A percentile compares a stretch with the other conserved stretches of the same genome.
These are phyloP conservation scores for Strongylocentrotus purpuratus DNA, from an alignment of 35 echinoderm and acorn worm species.

Conservation along the genomic window DNA sequence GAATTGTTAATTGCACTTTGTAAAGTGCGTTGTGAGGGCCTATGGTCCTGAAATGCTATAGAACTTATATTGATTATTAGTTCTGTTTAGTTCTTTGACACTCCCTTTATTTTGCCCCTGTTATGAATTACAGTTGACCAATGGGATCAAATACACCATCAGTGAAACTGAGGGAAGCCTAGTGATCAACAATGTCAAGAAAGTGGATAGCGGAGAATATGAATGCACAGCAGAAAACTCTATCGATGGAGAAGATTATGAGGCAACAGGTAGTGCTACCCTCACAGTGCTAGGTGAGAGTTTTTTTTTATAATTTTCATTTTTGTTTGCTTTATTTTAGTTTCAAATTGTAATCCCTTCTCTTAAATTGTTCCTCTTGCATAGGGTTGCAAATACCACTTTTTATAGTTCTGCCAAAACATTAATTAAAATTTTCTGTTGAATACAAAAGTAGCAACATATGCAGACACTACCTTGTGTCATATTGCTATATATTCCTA, in stretches of 20 bases:
- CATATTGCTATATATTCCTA: too few species aligned
- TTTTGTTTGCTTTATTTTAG: too few species aligned
- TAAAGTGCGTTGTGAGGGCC: too few species aligned
- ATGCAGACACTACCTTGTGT: too few species aligned
- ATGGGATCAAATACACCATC: constrained; percentile 48
- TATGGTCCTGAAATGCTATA: too few species aligned
- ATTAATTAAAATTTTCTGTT: background rate
- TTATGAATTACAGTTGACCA: background rate
- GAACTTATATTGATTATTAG: too few species aligned
- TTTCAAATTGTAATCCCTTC: too few species aligned
- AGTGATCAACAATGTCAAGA: background rate
- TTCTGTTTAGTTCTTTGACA: too few species aligned
- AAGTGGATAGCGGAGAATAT: constrained; percentile 51
- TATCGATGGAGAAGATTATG: background rate
- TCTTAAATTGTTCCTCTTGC: too few species aligned
- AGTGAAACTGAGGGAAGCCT: background rate
- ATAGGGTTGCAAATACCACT: too few species aligned
- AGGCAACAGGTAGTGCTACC: background rate
- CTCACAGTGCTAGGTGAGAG: constrained; percentile 43
- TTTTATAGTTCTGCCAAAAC: too few species aligned
- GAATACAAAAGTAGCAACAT: background rate
- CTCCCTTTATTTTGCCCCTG: background rate
- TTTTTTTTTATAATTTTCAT: background rate
- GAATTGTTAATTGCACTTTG: too few species aligned
- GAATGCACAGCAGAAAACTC: constrained; percentile 25